Evolutionary conservation across 53 echinoderm and acorn worm genomes (phyloP).

Genomic region (Mesocentrotus franciscanus): DNA sequence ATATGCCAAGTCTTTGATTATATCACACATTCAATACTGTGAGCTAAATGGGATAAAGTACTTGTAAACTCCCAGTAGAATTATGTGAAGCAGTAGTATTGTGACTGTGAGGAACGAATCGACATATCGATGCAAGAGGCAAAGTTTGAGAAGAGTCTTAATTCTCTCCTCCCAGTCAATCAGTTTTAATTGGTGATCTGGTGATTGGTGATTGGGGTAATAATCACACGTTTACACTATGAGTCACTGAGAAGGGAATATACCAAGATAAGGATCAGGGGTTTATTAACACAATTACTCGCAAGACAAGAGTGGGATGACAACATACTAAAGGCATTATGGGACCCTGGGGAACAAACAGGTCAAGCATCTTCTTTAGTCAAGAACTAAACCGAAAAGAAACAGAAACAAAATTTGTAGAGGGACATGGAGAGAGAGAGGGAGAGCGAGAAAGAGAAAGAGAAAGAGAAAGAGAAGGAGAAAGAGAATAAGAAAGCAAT

Average conservation of each 20-base stretch:
- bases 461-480: neutral
- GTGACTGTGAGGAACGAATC: too few relatives aligned
- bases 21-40: too few relatives aligned
- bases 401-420: neutral
- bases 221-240: slow-evolving; percentile 50
- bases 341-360: slow-evolving; percentile 61
- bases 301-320: slow-evolving; percentile 40
- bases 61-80: too few relatives aligned
- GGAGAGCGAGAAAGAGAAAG: neutral
- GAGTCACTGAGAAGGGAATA: slow-evolving; percentile 60
- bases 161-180: neutral
- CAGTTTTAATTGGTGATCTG: slow-evolving; percentile 31
- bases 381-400: neutral
- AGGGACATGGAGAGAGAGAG: neutral
- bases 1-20: too few relatives aligned
- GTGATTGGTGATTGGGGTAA: neutral
- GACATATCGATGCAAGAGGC: too few relatives aligned
- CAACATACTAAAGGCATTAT: slow-evolving; percentile 14
- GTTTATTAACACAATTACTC: slow-evolving; percentile 46
- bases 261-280: slow-evolving; percentile 56
- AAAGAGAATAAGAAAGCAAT: neutral
- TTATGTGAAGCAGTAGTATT: too few relatives aligned
- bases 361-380: neutral
- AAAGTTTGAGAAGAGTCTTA: too few relatives aligned
- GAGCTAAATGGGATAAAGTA: too few relatives aligned